These are phyloP conservation scores for Odontomyia ornata DNA, from an alignment of 2,888 invertebrate genomes.

Conservation along the genomic window DNA sequence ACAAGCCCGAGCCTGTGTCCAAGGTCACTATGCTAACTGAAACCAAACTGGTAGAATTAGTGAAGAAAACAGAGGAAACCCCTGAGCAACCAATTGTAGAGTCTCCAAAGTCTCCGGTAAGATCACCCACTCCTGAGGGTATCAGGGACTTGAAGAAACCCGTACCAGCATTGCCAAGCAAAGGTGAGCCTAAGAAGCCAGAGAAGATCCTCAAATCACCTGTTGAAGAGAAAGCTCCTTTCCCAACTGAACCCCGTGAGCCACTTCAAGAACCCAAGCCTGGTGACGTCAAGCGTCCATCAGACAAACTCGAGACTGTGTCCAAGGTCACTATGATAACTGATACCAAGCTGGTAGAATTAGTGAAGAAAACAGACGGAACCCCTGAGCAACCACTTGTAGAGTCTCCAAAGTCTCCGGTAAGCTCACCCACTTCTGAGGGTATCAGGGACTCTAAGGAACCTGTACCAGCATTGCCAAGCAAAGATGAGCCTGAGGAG, in stretches of 20 bases:
- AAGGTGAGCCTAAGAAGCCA: background rate
- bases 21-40: background rate
- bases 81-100: background rate
- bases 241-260: background rate
- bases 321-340: background rate
- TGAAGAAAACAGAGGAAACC: background rate
- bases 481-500: background rate
- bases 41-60: background rate
- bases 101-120: background rate
- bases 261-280: background rate
- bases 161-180: background rate
- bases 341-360: background rate
- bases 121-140: background rate
- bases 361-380: background rate
- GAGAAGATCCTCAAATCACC: background rate
- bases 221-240: background rate
- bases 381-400: background rate
- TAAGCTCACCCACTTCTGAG: background rate
- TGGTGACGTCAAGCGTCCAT: background rate
- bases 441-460: background rate
- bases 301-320: no score
- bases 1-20: background rate
- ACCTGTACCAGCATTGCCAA: background rate
- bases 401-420: background rate
- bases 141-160: background rate